A percentile compares a stretch with the other conserved stretches of the same genome.
Conservation (phyloP, 2,113 vertebrate species). For the Sardina pilchardus region DNA sequence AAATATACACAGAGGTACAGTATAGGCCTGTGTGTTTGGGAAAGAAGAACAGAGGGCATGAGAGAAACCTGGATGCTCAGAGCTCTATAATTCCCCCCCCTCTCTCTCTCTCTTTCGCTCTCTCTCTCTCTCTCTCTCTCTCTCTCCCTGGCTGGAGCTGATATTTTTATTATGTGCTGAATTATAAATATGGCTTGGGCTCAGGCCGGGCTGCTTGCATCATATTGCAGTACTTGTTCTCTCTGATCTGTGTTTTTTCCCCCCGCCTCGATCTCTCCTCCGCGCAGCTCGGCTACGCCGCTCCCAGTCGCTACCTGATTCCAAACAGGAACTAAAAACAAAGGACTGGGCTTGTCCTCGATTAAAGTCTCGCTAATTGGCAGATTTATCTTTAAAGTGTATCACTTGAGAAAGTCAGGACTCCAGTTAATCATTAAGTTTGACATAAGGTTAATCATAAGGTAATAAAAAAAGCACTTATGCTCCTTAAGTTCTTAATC, state of each 20-base stretch:
- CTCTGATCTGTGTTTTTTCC: constrained; percentile 11
- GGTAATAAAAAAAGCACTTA: neutral
- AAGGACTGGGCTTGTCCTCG: neutral
- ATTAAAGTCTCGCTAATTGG: no score
- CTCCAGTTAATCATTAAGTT: neutral
- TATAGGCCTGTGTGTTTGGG: neutral
- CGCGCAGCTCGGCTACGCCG: neutral
- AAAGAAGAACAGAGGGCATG: neutral
- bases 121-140: neutral
- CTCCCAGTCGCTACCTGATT: neutral
- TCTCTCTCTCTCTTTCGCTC: neutral
- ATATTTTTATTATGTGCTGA: constrained; percentile 51
- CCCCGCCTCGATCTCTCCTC: constrained; percentile 20
- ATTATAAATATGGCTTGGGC: constrained; percentile 47
- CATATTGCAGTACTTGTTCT: constrained; percentile 45
- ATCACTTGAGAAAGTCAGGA: neutral
- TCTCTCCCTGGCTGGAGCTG: neutral
- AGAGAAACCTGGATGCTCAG: neutral
- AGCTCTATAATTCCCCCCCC: neutral
- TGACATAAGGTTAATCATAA: neutral
- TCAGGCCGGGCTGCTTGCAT: constrained; percentile 16
- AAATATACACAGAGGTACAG: neutral
- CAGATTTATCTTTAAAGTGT: no score
- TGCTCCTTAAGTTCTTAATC: no score
- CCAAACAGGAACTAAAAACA: neutral